Percentiles rank a stretch among this genome's conserved stretches.
phyloP scores from a whole-genome alignment of 2,888 invertebrate species.

The Leucophora obtusa region DNA sequence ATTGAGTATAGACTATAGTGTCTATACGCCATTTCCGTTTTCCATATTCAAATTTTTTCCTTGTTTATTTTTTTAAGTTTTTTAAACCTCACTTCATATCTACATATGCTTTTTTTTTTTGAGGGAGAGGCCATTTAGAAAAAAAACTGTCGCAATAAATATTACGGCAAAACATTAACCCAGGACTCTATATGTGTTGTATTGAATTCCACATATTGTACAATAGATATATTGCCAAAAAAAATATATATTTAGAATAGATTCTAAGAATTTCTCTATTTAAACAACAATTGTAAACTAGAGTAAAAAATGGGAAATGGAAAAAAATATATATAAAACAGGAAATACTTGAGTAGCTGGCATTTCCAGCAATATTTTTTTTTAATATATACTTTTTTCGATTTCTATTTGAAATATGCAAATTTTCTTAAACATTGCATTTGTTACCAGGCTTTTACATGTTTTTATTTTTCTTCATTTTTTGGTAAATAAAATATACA shows the following conservation, averaged over 20 bases:
- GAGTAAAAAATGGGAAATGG: slow-evolving; percentile 19
- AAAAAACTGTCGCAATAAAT: slow-evolving; percentile 62
- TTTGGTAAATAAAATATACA: slow-evolving; percentile 2
- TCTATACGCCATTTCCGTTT: slow-evolving; percentile 64
- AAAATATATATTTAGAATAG: slow-evolving; percentile 7
- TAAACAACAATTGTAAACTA: slow-evolving; percentile 27
- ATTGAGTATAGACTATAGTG: slow-evolving; percentile 45
- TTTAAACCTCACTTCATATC: slow-evolving; percentile 7
- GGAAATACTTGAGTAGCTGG: slow-evolving; percentile 63
- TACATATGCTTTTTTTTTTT: slow-evolving; percentile 32
- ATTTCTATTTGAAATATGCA: slow-evolving; percentile 49
- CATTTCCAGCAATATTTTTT: slow-evolving; percentile 42
- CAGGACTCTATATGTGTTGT: slow-evolving; percentile 39
- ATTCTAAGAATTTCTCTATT: slow-evolving; percentile 24
- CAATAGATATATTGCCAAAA: slow-evolving; percentile 55
- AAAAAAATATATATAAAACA: slow-evolving; percentile 24
- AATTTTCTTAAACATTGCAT: slow-evolving; percentile 42
- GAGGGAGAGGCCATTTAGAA: slow-evolving; percentile 32
- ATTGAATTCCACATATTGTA: slow-evolving; percentile 27
- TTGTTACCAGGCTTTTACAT: slow-evolving; percentile 2
- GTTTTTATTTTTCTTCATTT: not conserved
- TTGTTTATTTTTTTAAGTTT: not conserved
- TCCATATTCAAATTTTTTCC: slow-evolving; percentile 50
- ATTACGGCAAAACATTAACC: slow-evolving; percentile 63
- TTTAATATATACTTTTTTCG: not conserved